Conservation (phyloP, 2,888 invertebrate species). For the Drosophila macrothrix region DNA sequence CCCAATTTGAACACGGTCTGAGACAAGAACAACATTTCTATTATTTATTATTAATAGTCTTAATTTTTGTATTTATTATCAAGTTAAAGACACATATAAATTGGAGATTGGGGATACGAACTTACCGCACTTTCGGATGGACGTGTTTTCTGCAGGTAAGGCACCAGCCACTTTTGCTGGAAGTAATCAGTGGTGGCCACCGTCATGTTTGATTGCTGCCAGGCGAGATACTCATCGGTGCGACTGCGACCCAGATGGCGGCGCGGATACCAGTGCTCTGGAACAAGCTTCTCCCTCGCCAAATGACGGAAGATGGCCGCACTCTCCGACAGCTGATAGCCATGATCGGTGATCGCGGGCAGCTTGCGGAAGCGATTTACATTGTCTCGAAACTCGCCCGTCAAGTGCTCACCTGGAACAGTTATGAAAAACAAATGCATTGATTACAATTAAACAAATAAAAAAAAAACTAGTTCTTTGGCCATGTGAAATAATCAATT, state of each 20-base stretch:
- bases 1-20: not conserved
- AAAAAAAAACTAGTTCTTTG: not conserved
- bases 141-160: constrained; percentile 86
- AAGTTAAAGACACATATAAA: not conserved
- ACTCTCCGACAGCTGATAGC: constrained; percentile 89
- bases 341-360: constrained; percentile 89
- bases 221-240: constrained; percentile 90
- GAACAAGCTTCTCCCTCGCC: constrained; percentile 86
- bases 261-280: constrained; percentile 89
- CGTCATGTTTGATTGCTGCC: constrained; percentile 90
- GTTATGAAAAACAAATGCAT: not conserved
- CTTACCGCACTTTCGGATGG: constrained; percentile 85
- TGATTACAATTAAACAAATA: not conserved
- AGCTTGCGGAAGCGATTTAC: constrained; percentile 88
- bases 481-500: not conserved
- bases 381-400: constrained; percentile 87
- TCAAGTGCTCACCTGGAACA: constrained; percentile 88
- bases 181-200: constrained; percentile 87
- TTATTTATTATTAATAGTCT: not conserved
- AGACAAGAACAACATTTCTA: not conserved
- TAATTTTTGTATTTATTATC: not conserved
- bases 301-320: constrained; percentile 90
- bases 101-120: constrained; percentile 3
- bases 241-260: constrained; percentile 87
- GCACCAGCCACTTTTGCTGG: constrained; percentile 86